These are phyloP conservation scores for Podilymbus podiceps DNA, from an alignment of 2,113 vertebrate genomes.

Conservation along the genomic window DNA sequence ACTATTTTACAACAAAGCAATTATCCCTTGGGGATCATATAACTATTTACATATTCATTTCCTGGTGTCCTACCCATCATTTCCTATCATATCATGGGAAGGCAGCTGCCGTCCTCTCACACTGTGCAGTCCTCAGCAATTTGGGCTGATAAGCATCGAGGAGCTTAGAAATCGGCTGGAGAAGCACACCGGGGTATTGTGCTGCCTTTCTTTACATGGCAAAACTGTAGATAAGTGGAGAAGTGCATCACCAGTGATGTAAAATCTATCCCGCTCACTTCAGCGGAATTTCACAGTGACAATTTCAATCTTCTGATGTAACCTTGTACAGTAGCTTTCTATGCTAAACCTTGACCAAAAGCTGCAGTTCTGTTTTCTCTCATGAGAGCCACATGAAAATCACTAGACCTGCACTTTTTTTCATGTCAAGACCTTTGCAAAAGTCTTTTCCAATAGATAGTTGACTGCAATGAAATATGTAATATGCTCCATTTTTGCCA, in stretches of 20 bases:
- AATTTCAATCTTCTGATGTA: background rate
- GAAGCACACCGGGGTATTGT: background rate
- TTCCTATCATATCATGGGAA: background rate
- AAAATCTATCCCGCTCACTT: background rate
- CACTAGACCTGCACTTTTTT: background rate
- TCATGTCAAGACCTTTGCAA: background rate
- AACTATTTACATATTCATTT: constrained; percentile 4
- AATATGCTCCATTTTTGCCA: background rate
- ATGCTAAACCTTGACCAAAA: background rate
- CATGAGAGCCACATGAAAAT: background rate
- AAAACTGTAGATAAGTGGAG: background rate
- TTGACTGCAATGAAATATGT: background rate
- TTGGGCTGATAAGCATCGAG: fast-evolving
- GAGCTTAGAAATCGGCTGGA: background rate
- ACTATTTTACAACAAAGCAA: constrained; percentile 18
- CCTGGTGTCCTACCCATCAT: background rate
- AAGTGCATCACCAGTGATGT: background rate
- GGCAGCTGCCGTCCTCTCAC: background rate
- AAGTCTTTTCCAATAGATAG: background rate
- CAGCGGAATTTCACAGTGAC: background rate
- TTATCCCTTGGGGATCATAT: background rate
- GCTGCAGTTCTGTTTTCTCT: background rate
- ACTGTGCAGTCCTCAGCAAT: background rate
- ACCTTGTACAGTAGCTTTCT: background rate
- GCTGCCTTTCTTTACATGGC: background rate